Evolutionary conservation across 2,888 invertebrate species (phyloP).

Genomic region (Hyles lineata): DNA sequence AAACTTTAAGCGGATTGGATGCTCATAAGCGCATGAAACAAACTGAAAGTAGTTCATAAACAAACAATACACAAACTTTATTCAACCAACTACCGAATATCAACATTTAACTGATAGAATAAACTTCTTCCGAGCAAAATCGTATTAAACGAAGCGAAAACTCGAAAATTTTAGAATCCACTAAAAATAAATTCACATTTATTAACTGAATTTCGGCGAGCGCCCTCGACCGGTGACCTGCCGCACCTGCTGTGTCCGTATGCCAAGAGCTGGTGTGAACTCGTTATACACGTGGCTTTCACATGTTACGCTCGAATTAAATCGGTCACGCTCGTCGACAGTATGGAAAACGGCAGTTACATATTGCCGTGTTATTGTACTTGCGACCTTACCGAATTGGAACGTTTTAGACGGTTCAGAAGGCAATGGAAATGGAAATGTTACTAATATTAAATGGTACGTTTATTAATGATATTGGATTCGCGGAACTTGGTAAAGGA

Average conservation of each 20-base stretch:
- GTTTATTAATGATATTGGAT: not conserved
- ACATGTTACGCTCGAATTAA: conserved; percentile 15
- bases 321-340: not conserved
- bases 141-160: not conserved
- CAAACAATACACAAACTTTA: no score
- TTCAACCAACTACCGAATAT: no score
- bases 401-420: not conserved
- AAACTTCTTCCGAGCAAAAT: not conserved
- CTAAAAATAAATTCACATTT: conserved; percentile 22
- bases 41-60: no score
- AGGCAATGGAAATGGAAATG: not conserved
- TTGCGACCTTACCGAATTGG: not conserved
- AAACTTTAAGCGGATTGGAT: no score
- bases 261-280: conserved; percentile 24
- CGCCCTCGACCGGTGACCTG: conserved; percentile 1
- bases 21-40: no score
- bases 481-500: no score
- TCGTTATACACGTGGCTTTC: conserved; percentile 21
- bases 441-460: not conserved
- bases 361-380: not conserved
- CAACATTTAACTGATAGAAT: no score
- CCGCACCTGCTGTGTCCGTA: conserved; percentile 17
- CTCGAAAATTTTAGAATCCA: not conserved
- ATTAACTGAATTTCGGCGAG: conserved; percentile 17
- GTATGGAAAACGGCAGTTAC: conserved; percentile 8